Percentiles rank a stretch among this genome's conserved stretches.
phyloP scores from a whole-genome alignment of 1,140 invertebrate species.

The Dufourea novaeangliae region DNA sequence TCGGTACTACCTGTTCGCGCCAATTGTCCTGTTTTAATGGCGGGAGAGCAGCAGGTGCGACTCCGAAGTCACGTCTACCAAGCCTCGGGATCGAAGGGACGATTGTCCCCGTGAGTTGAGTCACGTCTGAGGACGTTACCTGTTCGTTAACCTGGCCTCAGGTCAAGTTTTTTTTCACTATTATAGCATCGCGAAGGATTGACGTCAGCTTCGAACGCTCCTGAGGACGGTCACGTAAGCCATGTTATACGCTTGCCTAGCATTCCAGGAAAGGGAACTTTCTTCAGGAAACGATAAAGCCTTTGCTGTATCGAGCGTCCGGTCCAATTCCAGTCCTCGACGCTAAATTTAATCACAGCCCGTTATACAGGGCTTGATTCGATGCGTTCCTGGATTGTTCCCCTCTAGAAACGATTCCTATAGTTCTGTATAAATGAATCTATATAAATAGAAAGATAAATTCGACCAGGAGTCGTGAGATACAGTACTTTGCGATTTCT shows the following conservation, averaged over 20 bases:
- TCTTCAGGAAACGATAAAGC: conserved; percentile 13
- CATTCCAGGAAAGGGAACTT: not conserved
- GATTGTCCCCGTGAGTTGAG: not conserved
- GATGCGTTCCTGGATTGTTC: no score
- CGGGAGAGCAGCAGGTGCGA: not conserved
- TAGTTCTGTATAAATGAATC: no score
- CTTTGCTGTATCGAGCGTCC: not conserved
- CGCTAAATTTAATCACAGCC: not conserved
- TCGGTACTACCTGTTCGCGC: no score
- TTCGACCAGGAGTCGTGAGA: no score
- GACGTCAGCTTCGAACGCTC: conserved; percentile 1
- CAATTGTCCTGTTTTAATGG: no score
- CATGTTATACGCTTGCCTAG: not conserved
- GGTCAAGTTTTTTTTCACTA: not conserved
- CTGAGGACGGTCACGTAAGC: conserved; percentile 21
- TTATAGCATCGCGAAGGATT: not conserved
- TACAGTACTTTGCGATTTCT: no score
- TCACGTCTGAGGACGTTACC: conserved; percentile 2
- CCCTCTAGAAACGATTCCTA: no score
- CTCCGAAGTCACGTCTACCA: not conserved
- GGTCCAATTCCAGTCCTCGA: not conserved
- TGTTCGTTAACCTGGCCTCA: not conserved
- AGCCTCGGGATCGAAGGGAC: not conserved
- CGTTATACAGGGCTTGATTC: not conserved
- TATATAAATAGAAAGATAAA: no score